phyloP scores from a whole-genome alignment of 2,888 invertebrate species.

The Hypercompe scribonia region DNA sequence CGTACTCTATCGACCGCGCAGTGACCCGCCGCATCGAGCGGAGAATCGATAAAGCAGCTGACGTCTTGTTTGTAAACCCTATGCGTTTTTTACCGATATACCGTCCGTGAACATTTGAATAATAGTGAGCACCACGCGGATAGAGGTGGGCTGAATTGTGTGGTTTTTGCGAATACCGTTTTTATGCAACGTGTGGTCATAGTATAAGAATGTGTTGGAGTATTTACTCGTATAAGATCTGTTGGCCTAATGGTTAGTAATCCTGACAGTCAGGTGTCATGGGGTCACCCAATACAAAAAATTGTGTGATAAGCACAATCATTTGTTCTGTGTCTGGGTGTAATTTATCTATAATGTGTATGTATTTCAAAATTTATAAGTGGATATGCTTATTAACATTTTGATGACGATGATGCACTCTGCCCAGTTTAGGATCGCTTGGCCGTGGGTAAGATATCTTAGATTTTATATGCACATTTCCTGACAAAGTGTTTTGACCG shows the following conservation, averaged over 20 bases:
- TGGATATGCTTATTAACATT: no score
- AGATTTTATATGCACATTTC: neutral
- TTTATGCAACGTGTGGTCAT: neutral
- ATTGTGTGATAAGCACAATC: no score
- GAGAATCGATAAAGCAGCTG: conserved; percentile 60
- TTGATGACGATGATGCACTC: no score
- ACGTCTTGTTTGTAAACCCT: conserved; percentile 54
- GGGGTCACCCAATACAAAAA: no score
- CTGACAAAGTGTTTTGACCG: neutral
- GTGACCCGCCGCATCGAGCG: conserved; percentile 55
- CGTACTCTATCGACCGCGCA: conserved; percentile 36
- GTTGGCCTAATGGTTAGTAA: no score
- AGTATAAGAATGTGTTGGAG: neutral
- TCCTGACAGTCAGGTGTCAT: no score
- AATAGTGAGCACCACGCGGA: conserved; percentile 4
- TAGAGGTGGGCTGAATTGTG: neutral
- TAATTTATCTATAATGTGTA: no score
- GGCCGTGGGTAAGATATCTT: no score
- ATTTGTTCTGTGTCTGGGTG: no score
- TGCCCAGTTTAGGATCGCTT: no score
- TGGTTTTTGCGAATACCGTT: neutral
- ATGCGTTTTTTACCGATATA: conserved; percentile 50
- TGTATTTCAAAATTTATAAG: no score
- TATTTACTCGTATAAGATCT: no score
- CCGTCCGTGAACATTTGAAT: conserved; percentile 21